phyloP scores from a whole-genome alignment of 2,113 vertebrate species.

The Cacatua alba region DNA sequence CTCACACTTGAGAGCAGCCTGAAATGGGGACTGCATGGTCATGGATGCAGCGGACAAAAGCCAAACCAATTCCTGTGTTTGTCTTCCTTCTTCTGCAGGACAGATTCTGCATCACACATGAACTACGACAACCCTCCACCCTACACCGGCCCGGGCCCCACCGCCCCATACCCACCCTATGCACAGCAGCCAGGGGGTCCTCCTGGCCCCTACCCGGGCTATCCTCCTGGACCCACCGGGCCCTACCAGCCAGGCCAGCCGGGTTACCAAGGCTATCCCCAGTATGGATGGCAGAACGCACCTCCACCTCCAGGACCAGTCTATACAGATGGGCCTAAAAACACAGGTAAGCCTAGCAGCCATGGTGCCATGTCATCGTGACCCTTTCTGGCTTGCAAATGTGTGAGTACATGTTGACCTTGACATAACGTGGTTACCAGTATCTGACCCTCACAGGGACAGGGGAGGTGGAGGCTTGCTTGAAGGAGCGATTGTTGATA shows the following conservation, averaged over 20 bases:
- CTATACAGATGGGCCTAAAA: slow-evolving; percentile 89
- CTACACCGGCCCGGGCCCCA: slow-evolving; percentile 82
- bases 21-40: accelerated
- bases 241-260: slow-evolving; percentile 84
- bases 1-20: neutral
- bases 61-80: slow-evolving; percentile 39
- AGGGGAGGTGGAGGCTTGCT: neutral
- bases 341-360: slow-evolving; percentile 82
- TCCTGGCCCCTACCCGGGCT: slow-evolving; percentile 74
- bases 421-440: neutral
- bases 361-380: accelerated
- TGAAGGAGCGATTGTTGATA: neutral
- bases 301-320: slow-evolving; percentile 82
- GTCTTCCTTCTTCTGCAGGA: slow-evolving; percentile 60
- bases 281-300: slow-evolving; percentile 83
- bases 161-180: slow-evolving; percentile 87
- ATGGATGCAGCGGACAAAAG: neutral
- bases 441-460: accelerated
- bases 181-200: slow-evolving; percentile 75
- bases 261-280: slow-evolving; percentile 85
- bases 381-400: neutral
- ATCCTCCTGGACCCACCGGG: slow-evolving; percentile 76
- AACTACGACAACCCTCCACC: slow-evolving; percentile 90
- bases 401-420: neutral
- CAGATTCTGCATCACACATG: slow-evolving; percentile 72